These are phyloP conservation scores for Aricia agestis DNA, from an alignment of 1,140 invertebrate genomes.

Conservation along the genomic window DNA sequence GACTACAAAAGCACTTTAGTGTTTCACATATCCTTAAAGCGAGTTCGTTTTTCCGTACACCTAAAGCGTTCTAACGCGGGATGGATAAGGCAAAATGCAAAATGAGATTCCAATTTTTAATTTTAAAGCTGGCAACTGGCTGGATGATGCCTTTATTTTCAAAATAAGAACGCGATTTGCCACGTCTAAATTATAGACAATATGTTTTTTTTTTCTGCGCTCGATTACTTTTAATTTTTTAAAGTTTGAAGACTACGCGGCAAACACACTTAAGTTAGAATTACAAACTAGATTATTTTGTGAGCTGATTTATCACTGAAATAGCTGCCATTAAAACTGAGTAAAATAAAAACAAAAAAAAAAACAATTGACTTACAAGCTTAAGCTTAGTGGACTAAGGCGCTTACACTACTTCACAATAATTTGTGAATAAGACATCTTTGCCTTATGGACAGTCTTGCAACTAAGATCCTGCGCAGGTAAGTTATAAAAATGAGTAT, in stretches of 20 bases:
- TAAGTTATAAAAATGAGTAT: background rate
- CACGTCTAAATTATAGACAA: no score
- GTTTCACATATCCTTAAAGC: constrained; percentile 12
- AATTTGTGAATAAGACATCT: background rate
- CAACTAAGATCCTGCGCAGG: background rate
- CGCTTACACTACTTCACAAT: background rate
- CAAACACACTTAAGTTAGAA: no score
- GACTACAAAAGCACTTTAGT: constrained; percentile 27
- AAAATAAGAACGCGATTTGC: no score
- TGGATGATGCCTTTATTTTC: background rate
- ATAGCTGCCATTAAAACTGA: background rate
- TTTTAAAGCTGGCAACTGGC: constrained; percentile 7
- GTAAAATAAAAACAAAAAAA: background rate
- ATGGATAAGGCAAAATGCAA: constrained; percentile 23
- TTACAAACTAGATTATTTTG: background rate
- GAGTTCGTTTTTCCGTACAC: constrained; percentile 10
- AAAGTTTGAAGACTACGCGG: no score
- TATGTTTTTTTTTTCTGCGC: no score
- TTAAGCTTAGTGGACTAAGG: background rate
- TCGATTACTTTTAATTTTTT: background rate
- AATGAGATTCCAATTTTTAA: constrained; percentile 18
- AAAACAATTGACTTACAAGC: background rate
- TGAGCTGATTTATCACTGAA: background rate
- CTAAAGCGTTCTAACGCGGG: constrained; percentile 16
- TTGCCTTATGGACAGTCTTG: background rate